Conservation (phyloP, 2,113 vertebrate genomes). For the Phoxinus phoxinus region DNA sequence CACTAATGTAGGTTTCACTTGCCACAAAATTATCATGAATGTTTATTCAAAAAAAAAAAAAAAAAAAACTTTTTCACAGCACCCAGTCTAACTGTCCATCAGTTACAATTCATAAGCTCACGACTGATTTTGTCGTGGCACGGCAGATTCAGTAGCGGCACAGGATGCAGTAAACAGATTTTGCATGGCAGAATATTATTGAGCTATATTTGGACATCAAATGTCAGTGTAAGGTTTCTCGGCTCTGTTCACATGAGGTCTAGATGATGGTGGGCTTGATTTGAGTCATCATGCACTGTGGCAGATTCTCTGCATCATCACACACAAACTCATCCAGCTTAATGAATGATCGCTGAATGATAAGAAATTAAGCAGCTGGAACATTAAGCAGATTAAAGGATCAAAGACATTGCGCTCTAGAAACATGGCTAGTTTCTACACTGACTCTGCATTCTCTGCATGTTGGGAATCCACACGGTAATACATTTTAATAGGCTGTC, state of each 20-base stretch:
- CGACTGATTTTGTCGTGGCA: neutral
- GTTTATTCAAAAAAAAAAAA: neutral
- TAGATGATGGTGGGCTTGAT: constrained; percentile 8
- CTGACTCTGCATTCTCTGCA: neutral
- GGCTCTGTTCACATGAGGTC: neutral
- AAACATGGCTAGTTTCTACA: constrained; percentile 16
- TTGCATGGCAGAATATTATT: neutral
- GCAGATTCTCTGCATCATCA: constrained; percentile 18
- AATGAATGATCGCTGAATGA: constrained; percentile 46
- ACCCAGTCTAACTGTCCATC: neutral
- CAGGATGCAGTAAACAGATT: constrained; percentile 1
- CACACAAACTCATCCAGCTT: constrained; percentile 25
- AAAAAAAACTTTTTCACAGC: neutral
- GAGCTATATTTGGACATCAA: constrained; percentile 21
- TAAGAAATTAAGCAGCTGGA: constrained; percentile 44
- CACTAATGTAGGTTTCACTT: too few species aligned
- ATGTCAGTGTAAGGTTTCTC: neutral
- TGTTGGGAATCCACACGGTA: neutral
- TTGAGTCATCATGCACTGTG: neutral
- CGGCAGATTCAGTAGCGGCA: neutral
- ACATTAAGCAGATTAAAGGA: constrained; percentile 50
- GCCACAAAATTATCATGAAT: neutral
- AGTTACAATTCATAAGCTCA: neutral
- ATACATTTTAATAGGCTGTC: neutral
- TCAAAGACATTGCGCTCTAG: constrained; percentile 17